Conservation (phyloP, 1,140 invertebrate genomes). For the Adoxophyes honmai region DNA sequence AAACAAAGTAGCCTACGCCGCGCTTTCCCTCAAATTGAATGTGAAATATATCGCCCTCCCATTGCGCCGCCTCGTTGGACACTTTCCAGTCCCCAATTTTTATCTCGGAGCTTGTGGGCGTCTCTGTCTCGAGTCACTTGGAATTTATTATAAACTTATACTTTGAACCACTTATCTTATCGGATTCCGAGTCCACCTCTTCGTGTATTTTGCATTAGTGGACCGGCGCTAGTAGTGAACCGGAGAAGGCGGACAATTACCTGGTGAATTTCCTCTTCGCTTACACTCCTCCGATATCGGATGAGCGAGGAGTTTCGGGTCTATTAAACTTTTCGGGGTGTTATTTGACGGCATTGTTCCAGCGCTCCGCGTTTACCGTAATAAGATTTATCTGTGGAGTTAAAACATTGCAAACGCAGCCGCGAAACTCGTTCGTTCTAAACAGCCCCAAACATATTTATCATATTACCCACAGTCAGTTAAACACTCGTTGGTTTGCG, state of each 20-base stretch:
- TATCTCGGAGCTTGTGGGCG: slow-evolving; percentile 23
- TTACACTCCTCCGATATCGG: slow-evolving; percentile 6
- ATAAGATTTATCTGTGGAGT: slow-evolving; percentile 14
- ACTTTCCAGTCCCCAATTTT: slow-evolving; percentile 42
- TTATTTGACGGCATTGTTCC: slow-evolving; percentile 12
- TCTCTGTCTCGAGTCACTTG: slow-evolving; percentile 26
- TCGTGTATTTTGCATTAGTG: neutral
- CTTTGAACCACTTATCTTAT: slow-evolving; percentile 17
- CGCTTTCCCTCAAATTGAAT: slow-evolving; percentile 43
- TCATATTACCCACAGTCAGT: slow-evolving; percentile 19
- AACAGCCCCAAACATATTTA: slow-evolving; percentile 27
- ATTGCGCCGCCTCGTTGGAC: slow-evolving; percentile 29
- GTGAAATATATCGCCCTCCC: slow-evolving; percentile 43
- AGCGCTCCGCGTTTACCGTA: slow-evolving; percentile 6
- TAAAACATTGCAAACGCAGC: slow-evolving; percentile 9
- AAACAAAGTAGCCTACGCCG: slow-evolving; percentile 31
- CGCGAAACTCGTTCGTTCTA: slow-evolving; percentile 20
- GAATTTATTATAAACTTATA: slow-evolving; percentile 29
- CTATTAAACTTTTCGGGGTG: slow-evolving; percentile 15
- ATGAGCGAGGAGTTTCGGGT: slow-evolving; percentile 12
- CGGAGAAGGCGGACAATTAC: neutral
- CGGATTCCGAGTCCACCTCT: neutral
- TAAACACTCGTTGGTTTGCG: neutral
- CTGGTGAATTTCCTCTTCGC: neutral
- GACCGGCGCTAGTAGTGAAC: neutral